These are phyloP conservation scores for Lycophotia porphyrea DNA, from an alignment of 2,888 invertebrate genomes.

Conservation along the genomic window DNA sequence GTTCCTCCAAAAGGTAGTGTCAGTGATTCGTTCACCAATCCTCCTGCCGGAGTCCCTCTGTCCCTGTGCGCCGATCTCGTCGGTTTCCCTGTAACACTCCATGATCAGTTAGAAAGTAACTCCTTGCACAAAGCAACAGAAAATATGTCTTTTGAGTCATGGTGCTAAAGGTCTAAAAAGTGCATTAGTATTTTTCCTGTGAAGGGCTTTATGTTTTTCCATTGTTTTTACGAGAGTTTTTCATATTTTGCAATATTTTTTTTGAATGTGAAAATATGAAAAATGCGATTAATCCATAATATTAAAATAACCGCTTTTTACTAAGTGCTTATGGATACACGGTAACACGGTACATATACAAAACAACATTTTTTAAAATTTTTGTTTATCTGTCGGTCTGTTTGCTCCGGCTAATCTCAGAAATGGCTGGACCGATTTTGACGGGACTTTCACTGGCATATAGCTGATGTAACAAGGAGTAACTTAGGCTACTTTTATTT, in stretches of 20 bases:
- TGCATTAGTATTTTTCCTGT: neutral
- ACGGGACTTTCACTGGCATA: too few species aligned
- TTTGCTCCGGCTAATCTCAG: too few species aligned
- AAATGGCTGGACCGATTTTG: too few species aligned
- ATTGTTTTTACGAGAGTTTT: neutral
- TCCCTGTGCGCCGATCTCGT: slow-evolving; percentile 94
- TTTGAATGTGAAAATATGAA: too few species aligned
- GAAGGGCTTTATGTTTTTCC: neutral
- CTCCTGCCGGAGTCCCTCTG: slow-evolving; percentile 96
- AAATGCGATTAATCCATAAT: too few species aligned
- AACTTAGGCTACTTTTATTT: too few species aligned
- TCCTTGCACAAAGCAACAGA: neutral
- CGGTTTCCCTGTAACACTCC: slow-evolving; percentile 91
- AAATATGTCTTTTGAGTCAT: neutral
- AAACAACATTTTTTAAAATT: too few species aligned
- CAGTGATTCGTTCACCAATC: slow-evolving; percentile 97
- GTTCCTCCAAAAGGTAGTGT: slow-evolving; percentile 98
- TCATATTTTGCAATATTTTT: neutral
- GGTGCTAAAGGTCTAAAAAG: neutral
- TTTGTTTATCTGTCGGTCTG: too few species aligned
- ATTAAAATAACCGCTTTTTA: too few species aligned
- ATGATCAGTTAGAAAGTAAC: slow-evolving; percentile 9
- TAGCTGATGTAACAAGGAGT: too few species aligned
- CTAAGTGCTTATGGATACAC: too few species aligned
- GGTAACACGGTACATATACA: too few species aligned